Base-by-base conservation (phyloP, 1,140 invertebrate genomes). In the Drosophila sp. region DNA sequence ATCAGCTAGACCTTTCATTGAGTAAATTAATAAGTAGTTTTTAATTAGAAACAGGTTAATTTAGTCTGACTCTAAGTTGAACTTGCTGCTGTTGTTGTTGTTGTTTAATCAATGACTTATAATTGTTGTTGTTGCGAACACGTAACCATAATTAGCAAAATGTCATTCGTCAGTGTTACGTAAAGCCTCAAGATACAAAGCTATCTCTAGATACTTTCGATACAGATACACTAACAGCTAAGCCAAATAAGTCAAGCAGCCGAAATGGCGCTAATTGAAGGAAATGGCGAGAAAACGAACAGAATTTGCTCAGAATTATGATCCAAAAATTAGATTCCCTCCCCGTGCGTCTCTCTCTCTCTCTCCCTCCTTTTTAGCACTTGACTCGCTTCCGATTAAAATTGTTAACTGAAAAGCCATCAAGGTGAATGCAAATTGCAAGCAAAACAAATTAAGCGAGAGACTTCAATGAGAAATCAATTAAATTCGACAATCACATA, bases 31-130 rank as follows among this genome's bases (percentile, higher is more conserved):
- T 57, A 64, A 30, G n/a, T 65, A 54, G 63, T 68, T 60, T 76
- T 33, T 58, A 87, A 86, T 89, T 87, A 73, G 62, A 79, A 83
- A 69, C 72, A 76, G 66, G 83, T 82, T 82, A 81, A 79, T 70
- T 60, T 67, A 72, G 62, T 70, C 75, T n/a, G 57, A 30, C 44
- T 50, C 44, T 50, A 7, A 47, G 10, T 41, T 35, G 38, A 64
- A 62, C 35, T 66, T 65, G 65, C 10, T 6, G 10, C 33, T 8
- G 33, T 35, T 35, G 6, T 8, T 4, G 33, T 35, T 10, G 35
- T 8, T 41, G 55, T 57, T 27, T 60, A 75, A 87, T 86, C 83
- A 87, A 83, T 83, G 84, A 72, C 50, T 60, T 66, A 38, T 76
- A 87, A 87, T 86, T 86, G 79, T 71, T 72, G 23, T 50, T 55